Evolutionary conservation across 2,113 vertebrate species (phyloP), one percentile per base, ranked within the genome.

Genomic region (Taxidea taxus): DNA sequence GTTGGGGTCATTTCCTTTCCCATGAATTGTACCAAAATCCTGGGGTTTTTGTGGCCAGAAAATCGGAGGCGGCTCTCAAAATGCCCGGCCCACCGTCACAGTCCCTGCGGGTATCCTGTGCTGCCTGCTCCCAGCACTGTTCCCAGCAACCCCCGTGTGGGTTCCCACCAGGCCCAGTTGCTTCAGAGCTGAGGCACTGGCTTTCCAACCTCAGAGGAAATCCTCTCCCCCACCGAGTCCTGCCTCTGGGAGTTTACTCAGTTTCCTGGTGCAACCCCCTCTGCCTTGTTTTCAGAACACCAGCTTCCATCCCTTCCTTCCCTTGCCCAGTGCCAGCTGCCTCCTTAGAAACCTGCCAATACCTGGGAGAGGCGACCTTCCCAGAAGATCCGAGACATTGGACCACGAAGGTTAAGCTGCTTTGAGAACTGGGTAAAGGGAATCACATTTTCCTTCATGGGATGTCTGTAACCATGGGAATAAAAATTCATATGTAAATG

Each of bases 11-110:
- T 86, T 97, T 97, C 84, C 84, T 95, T 97, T 91, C 91, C 93
- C 64, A 87, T n/a, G 80, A 80, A 83, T 81, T 44, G 4, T 44
- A 80, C 87, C 87, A 82, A 86, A 95, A 94, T 95, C 37, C 83
- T 77, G 87, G 70, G 70, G 77, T n/a, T 97, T 93, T 88, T 89
- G 87, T 85, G 96, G 90, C 77, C 78, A 94, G 90, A 97, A 84
- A 80, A 81, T 93, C 13, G 27, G 77, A 96, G 70, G 90, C 47
- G 3, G 62, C 70, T 81, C 60, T 84, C 58, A 0, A 3, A 2
- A 31, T 34, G 42, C 47, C 84, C 12, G 21, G 83, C 39, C 44
- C 29, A 20, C 39, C 3, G 0, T 31, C 29, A 1, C 13, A 13
- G 42, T 81, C 62, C 80, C 64, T 72, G 93, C 3, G 87, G 86